Evolutionary conservation across 1,140 invertebrate genomes (phyloP).

Genomic region (Heliconius eleuchia): DNA sequence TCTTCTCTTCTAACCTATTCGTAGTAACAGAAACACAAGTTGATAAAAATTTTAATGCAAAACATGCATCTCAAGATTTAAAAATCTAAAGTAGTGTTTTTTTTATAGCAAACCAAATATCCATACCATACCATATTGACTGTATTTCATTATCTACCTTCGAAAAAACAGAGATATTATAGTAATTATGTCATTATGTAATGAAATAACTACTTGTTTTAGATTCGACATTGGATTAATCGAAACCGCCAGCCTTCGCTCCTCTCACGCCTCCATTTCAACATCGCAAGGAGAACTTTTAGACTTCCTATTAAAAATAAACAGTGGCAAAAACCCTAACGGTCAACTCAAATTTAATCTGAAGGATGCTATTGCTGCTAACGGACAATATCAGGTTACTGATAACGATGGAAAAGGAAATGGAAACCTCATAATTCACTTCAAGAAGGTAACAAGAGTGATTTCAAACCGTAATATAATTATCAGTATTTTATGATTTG

Average conservation of each 20-base stretch:
- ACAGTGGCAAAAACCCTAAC: slow-evolving; percentile 60
- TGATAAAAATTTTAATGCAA: no score
- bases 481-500: no score
- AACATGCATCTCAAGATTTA: no score
- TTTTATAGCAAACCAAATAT: no score
- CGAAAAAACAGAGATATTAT: no score
- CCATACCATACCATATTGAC: no score
- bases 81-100: no score
- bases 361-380: slow-evolving; percentile 80
- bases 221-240: slow-evolving; percentile 82
- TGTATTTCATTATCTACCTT: no score
- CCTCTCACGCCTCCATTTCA: slow-evolving; percentile 79
- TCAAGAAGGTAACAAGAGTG: slow-evolving; percentile 64
- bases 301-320: slow-evolving; percentile 80
- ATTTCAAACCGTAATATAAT: no score
- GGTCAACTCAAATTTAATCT: slow-evolving; percentile 81
- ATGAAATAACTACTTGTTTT: slow-evolving; percentile 6
- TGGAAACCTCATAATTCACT: slow-evolving; percentile 77
- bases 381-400: slow-evolving; percentile 82
- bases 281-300: slow-evolving; percentile 79
- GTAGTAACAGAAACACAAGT: no score
- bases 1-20: no score
- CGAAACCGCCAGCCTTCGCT: slow-evolving; percentile 75
- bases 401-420: slow-evolving; percentile 83
- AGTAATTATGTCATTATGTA: background rate